phyloP scores from a whole-genome alignment of 2,797 vertebrate species.

The Ciconia nigra region DNA sequence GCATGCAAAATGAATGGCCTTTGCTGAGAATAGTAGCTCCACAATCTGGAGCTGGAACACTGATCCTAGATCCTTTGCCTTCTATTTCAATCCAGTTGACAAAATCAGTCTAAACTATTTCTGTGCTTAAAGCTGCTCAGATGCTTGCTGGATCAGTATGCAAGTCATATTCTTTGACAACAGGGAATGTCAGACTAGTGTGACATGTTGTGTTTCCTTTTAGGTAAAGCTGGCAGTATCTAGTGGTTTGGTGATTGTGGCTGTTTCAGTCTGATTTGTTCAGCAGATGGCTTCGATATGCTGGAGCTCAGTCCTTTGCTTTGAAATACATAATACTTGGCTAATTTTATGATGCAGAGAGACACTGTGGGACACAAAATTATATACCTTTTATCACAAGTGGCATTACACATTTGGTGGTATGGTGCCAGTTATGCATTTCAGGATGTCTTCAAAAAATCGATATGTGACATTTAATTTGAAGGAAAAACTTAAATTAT shows the following conservation, averaged over 20 bases:
- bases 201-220: conserved; percentile 62
- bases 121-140: conserved; percentile 38
- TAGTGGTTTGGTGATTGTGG: conserved; percentile 25
- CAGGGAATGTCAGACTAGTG: conserved; percentile 32
- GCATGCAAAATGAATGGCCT: conserved; percentile 16
- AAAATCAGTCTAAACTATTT: conserved; percentile 16
- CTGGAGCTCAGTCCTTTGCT: conserved; percentile 11
- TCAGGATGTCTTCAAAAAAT: conserved; percentile 37
- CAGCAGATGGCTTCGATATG: conserved; percentile 44
- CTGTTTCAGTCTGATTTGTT: not conserved
- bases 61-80: conserved; percentile 13
- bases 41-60: conserved; percentile 35
- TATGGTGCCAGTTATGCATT: not conserved
- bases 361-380: not conserved
- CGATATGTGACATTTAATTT: not conserved
- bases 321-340: conserved; percentile 23
- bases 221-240: conserved; percentile 33
- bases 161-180: conserved; percentile 27
- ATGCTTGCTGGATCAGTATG: conserved; percentile 42
- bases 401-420: not conserved
- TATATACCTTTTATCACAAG: conserved; percentile 17
- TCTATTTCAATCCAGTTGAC: conserved; percentile 21
- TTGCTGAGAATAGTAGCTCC: not conserved
- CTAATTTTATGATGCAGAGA: conserved; percentile 33
- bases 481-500: conserved; percentile 29